phyloP scores from a whole-genome alignment of 2,113 vertebrate species.

The Amia ocellicauda region DNA sequence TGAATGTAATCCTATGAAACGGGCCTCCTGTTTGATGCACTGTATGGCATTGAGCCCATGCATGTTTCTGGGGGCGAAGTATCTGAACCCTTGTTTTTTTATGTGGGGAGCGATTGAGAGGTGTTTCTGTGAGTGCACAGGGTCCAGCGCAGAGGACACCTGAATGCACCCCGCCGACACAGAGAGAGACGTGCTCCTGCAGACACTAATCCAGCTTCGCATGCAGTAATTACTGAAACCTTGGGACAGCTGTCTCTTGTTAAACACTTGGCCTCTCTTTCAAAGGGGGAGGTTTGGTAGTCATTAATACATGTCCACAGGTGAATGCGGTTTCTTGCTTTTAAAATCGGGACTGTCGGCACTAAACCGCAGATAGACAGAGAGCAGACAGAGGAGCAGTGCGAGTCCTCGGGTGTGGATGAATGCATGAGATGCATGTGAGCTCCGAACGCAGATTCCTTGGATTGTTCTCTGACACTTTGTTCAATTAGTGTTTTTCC shows the following conservation, averaged over 20 bases:
- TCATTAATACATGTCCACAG: slow-evolving; percentile 1
- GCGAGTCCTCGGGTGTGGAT: background rate
- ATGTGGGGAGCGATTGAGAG: background rate
- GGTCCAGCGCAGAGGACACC: background rate
- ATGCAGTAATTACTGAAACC: background rate
- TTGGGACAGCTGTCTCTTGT: background rate
- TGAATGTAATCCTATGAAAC: background rate
- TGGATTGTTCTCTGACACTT: too few relatives aligned
- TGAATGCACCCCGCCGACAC: background rate
- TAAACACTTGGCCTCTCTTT: background rate
- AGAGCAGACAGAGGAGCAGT: too few relatives aligned
- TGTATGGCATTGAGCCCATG: background rate
- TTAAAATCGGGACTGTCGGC: background rate
- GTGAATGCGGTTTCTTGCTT: background rate
- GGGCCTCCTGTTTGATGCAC: background rate
- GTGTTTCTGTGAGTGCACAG: background rate
- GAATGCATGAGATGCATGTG: too few relatives aligned
- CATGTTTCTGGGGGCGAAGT: background rate
- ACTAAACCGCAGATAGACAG: background rate
- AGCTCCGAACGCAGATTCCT: background rate
- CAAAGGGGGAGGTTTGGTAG: background rate
- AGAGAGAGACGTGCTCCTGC: background rate
- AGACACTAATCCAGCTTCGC: background rate
- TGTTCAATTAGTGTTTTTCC: too few relatives aligned
- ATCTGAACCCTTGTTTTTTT: background rate